Evolutionary conservation across 92 coral and sea anemone genomes (phyloP).

Genomic region (Desmophyllum pertusum): DNA sequence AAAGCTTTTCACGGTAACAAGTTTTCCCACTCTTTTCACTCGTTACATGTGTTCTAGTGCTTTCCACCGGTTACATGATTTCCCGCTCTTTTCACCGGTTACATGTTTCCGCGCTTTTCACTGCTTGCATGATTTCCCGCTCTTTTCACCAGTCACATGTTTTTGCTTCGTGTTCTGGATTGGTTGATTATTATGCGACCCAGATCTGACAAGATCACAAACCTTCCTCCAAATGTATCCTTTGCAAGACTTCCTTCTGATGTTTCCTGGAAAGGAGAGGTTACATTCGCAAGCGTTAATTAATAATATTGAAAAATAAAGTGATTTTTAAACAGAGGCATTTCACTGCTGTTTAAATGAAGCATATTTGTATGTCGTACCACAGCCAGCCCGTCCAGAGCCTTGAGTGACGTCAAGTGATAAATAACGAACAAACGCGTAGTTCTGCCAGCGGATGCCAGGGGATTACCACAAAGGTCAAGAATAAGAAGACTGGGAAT

Average conservation of each 20-base stretch:
- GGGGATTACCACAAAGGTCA: slow-evolving; percentile 91
- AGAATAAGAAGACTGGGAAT: slow-evolving; percentile 80
- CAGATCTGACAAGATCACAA: neutral
- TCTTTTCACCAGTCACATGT: neutral
- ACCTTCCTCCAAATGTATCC: slow-evolving; percentile 98
- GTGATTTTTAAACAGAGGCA: neutral
- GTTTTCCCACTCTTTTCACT: no score
- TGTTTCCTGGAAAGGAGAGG: slow-evolving; percentile 62
- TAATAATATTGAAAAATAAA: neutral
- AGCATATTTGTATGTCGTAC: slow-evolving; percentile 46
- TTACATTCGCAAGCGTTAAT: neutral
- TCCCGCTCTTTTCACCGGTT: no score
- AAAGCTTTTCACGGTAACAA: no score
- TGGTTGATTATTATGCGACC: no score
- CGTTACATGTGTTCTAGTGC: no score
- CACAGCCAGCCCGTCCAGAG: slow-evolving; percentile 97
- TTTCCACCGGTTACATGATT: no score
- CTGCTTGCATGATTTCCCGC: no score
- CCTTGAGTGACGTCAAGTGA: slow-evolving; percentile 91
- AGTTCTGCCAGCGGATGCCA: slow-evolving; percentile 73
- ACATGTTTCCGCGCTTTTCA: no score
- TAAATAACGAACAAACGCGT: slow-evolving; percentile 92
- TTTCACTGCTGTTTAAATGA: neutral
- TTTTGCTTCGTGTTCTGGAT: neutral
- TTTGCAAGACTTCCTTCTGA: slow-evolving; percentile 89